Evolutionary conservation across 2,797 vertebrate species (phyloP).

Genomic region (Sylvia borin): DNA sequence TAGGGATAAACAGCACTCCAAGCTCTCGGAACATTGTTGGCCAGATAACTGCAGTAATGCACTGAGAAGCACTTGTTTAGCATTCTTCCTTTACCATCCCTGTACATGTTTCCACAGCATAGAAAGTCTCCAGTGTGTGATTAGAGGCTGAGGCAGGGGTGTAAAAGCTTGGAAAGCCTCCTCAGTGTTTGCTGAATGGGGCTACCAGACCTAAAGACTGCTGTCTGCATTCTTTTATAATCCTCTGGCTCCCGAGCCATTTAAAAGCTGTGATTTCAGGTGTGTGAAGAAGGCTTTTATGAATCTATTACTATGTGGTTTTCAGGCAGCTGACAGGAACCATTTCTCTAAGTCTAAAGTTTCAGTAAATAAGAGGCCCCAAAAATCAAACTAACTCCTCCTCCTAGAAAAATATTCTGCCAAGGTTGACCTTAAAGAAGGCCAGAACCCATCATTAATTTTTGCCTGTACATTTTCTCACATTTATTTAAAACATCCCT

Average conservation of each 20-base stretch:
- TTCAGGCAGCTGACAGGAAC: not conserved
- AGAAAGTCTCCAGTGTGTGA: not conserved
- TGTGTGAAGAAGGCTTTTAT: not conserved
- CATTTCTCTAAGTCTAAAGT: not conserved
- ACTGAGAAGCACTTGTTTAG: not conserved
- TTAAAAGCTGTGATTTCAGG: not conserved
- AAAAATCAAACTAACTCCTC: not conserved
- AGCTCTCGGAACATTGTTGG: not conserved
- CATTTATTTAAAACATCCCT: not conserved
- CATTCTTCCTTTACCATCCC: not conserved
- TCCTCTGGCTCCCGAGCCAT: not conserved
- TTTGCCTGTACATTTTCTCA: not conserved
- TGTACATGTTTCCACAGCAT: accelerated
- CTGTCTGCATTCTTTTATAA: not conserved
- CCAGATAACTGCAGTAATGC: not conserved
- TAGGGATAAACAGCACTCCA: not conserved
- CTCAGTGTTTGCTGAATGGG: not conserved
- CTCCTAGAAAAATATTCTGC: not conserved
- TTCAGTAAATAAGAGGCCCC: not conserved
- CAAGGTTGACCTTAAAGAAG: not conserved
- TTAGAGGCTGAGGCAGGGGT: not conserved
- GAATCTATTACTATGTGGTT: not conserved
- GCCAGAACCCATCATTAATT: not conserved
- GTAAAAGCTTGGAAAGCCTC: not conserved
- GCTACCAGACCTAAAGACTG: not conserved